These are phyloP conservation scores for Stenolophus ochropezus DNA, from an alignment of 2,888 invertebrate species.

Conservation along the genomic window DNA sequence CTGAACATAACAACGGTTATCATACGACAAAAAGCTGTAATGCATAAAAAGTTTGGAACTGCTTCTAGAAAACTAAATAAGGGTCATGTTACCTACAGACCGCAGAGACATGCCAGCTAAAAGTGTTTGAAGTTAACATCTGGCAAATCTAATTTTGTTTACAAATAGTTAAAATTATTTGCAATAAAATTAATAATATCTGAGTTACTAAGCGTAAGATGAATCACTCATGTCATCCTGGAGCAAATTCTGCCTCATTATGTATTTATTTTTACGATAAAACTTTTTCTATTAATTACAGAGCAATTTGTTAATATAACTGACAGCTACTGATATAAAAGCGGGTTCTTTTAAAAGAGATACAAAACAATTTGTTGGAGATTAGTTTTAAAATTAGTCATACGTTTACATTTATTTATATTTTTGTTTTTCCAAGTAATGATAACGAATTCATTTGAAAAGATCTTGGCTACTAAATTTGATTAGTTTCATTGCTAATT, in stretches of 20 bases:
- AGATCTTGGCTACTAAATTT: background rate
- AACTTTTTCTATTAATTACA: background rate
- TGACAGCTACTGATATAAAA: background rate
- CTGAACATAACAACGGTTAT: no score
- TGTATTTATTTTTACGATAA: background rate
- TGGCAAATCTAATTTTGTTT: no score
- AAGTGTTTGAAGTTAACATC: no score
- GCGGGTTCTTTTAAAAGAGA: background rate
- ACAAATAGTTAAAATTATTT: no score
- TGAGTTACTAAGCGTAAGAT: no score
- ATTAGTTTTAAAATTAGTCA: background rate
- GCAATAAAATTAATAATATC: no score
- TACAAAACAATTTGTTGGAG: background rate
- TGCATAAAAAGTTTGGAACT: no score
- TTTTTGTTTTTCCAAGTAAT: background rate
- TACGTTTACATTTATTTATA: background rate
- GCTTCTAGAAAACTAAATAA: no score
- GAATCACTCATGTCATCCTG: background rate
- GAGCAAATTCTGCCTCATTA: background rate
- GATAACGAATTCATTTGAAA: background rate
- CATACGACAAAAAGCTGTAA: no score
- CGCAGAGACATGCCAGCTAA: no score
- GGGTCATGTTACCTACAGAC: no score
- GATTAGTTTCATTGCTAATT: background rate
- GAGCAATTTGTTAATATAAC: background rate